These are phyloP conservation scores for Merluccius polli DNA, from an alignment of 2,797 vertebrate genomes.

Conservation along the genomic window DNA sequence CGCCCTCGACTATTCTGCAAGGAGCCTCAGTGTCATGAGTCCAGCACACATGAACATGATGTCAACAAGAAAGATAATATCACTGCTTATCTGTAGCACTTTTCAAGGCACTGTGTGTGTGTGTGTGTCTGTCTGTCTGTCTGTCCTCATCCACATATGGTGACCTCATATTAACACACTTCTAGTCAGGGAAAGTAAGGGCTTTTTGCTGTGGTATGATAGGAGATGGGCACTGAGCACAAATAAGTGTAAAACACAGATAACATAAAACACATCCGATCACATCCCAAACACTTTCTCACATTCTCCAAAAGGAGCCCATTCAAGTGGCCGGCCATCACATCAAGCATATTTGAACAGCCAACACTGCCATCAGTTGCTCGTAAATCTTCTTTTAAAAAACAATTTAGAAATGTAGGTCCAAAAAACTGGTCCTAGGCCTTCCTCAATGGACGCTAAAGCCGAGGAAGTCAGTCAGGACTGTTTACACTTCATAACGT, in stretches of 20 bases:
- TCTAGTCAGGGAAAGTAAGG: not conserved
- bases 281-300: no score
- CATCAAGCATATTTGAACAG: not conserved
- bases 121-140: not conserved
- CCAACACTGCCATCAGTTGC: not conserved
- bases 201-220: not conserved
- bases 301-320: no score
- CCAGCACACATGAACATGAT: not conserved
- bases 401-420: not conserved
- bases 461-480: no score
- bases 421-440: no score
- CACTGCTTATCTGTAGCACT: not conserved
- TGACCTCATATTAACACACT: not conserved
- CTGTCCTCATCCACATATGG: not conserved
- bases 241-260: not conserved
- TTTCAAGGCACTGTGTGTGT: not conserved
- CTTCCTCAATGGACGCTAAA: no score
- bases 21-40: not conserved
- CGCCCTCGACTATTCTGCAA: slow-evolving; percentile 69
- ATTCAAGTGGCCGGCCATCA: not conserved
- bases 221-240: not conserved
- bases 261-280: not conserved
- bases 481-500: not conserved
- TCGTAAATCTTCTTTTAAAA: not conserved
- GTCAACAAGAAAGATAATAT: not conserved